Evolutionary conservation across 1,140 invertebrate genomes (phyloP).

Genomic region (Lycorma delicatula): DNA sequence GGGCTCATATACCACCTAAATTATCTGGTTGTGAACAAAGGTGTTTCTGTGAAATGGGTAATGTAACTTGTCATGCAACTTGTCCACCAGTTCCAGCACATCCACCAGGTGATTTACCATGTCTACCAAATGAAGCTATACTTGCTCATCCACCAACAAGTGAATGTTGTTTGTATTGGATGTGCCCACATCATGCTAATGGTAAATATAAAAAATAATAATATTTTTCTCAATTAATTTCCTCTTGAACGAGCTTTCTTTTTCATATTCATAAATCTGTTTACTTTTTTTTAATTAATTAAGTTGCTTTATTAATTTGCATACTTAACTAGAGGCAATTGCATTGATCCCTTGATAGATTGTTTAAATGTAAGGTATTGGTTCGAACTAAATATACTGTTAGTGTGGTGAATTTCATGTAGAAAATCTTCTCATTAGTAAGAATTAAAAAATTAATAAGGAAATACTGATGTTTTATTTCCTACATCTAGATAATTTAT

Average conservation of each 20-base stretch:
- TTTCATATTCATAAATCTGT: not conserved
- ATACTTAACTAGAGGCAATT: no score
- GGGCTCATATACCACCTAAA: conserved; percentile 57
- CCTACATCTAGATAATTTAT: no score
- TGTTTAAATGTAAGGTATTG: no score
- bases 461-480: no score
- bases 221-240: not conserved
- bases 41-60: conserved; percentile 80
- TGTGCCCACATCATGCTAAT: conserved; percentile 39
- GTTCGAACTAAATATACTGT: no score
- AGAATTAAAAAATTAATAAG: no score
- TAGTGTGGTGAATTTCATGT: no score
- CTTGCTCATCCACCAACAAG: conserved; percentile 57
- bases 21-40: conserved; percentile 69
- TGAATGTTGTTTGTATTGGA: conserved; percentile 70
- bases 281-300: not conserved
- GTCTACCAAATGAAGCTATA: conserved; percentile 52
- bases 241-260: no score
- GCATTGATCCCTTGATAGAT: no score
- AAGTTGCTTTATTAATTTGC: not conserved
- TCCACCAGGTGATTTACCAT: conserved; percentile 63
- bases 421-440: no score
- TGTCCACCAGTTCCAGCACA: conserved; percentile 64
- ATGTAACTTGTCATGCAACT: conserved; percentile 67
- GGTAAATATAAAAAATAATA: not conserved